Conservation (phyloP, 2,888 invertebrate species). For the Listrodromus nycthemerus region DNA sequence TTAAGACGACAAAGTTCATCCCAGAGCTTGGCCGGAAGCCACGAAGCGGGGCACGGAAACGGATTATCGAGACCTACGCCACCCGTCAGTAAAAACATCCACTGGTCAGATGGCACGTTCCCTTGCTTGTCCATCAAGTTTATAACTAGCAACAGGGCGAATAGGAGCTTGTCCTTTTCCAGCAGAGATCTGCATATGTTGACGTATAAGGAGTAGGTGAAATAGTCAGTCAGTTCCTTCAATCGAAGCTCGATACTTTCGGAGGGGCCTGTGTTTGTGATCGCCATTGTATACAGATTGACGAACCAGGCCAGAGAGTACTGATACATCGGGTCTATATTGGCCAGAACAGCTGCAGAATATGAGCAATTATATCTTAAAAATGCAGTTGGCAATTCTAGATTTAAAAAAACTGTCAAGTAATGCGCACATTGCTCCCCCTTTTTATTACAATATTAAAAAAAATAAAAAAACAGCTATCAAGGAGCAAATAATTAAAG, state of each 20-base stretch:
- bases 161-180: conserved; percentile 97
- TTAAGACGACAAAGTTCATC: conserved; percentile 90
- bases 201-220: conserved; percentile 95
- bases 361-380: not conserved
- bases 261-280: conserved; percentile 94
- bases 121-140: conserved; percentile 88
- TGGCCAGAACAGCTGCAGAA: conserved; percentile 91
- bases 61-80: conserved; percentile 93
- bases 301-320: conserved; percentile 98
- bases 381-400: not conserved
- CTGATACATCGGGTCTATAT: conserved; percentile 99
- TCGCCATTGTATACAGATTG: conserved; percentile 93
- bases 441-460: too few species aligned
- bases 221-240: conserved; percentile 90
- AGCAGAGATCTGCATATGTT: conserved; percentile 97
- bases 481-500: not conserved
- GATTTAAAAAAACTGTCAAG: not conserved
- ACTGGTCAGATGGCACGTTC: conserved; percentile 87
- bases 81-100: conserved; percentile 95
- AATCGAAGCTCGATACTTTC: conserved; percentile 92
- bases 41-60: conserved; percentile 88
- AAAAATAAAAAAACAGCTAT: too few species aligned
- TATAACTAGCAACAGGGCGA: conserved; percentile 91
- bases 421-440: too few species aligned
- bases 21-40: conserved; percentile 91